Percentiles rank a stretch among this genome's conserved stretches.
Evolutionary conservation across 2,113 vertebrate genomes (phyloP).

Genomic region (Pterocles burchelli): DNA sequence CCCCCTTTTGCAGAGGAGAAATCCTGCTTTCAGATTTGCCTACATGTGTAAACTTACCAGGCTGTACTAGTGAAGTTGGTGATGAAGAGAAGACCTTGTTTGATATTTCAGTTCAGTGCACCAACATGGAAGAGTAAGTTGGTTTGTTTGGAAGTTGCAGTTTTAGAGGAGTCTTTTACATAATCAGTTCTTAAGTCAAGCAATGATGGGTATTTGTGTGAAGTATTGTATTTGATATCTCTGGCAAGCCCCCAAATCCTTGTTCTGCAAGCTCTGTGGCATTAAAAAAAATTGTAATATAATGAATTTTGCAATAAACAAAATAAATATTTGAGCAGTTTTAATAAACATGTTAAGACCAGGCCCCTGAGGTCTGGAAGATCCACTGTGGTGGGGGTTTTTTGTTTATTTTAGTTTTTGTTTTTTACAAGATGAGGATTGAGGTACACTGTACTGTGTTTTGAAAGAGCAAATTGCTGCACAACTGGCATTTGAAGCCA

Average conservation of each 20-base stretch:
- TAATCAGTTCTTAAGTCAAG: background rate
- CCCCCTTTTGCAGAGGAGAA: background rate
- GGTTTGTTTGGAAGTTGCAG: background rate
- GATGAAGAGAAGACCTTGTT: background rate
- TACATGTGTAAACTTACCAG: background rate
- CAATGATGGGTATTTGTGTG: background rate
- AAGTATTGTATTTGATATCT: background rate
- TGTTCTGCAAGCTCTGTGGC: background rate
- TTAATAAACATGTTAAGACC: background rate
- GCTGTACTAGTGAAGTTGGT: background rate
- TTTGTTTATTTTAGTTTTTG: background rate
- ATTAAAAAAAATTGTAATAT: background rate
- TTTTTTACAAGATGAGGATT: background rate
- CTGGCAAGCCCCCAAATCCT: background rate
- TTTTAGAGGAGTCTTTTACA: background rate
- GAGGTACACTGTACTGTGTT: background rate
- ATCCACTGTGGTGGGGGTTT: background rate
- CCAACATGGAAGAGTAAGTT: background rate
- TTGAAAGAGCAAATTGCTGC: background rate
- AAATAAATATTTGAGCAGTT: background rate
- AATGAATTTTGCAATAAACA: background rate
- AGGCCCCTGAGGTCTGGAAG: background rate
- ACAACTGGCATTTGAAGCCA: background rate
- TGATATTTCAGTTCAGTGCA: background rate
- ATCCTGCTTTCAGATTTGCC: background rate